Conservation (phyloP, 1,140 invertebrate species). For the Tribolium madens region DNA sequence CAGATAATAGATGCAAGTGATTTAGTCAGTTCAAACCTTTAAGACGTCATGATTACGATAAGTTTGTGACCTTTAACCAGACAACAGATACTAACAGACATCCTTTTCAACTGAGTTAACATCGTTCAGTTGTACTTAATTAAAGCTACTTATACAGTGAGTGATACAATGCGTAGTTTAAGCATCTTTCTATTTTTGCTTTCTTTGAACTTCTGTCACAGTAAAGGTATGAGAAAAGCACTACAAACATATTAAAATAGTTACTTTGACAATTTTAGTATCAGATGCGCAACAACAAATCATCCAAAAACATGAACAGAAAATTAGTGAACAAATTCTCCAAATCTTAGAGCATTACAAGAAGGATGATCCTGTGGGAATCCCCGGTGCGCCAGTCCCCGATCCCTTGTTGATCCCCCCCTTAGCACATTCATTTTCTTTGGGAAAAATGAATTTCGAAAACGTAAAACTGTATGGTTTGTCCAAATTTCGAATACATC, state of each 20-base stretch:
- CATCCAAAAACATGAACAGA: slow-evolving; percentile 69
- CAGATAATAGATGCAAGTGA: not conserved
- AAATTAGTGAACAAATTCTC: slow-evolving; percentile 78
- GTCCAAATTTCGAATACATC: slow-evolving; percentile 81
- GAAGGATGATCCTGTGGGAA: slow-evolving; percentile 80
- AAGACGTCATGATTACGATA: slow-evolving; percentile 34
- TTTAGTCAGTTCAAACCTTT: not conserved
- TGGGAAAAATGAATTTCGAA: slow-evolving; percentile 79
- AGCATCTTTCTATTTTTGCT: not conserved
- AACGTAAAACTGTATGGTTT: slow-evolving; percentile 80
- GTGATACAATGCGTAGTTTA: slow-evolving; percentile 28
- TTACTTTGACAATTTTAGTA: not conserved
- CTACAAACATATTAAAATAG: not conserved
- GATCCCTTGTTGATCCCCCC: slow-evolving; percentile 85
- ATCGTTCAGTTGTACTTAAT: slow-evolving; percentile 24
- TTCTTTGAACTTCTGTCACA: not conserved
- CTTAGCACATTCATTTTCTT: slow-evolving; percentile 77
- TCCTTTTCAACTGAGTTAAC: slow-evolving; percentile 14
- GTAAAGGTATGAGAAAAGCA: not conserved
- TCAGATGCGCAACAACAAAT: not conserved
- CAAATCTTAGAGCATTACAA: slow-evolving; percentile 85
- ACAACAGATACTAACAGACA: slow-evolving; percentile 23
- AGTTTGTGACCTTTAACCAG: slow-evolving; percentile 37
- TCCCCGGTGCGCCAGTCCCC: slow-evolving; percentile 81
- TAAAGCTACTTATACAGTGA: slow-evolving; percentile 13